phyloP scores from a whole-genome alignment of 2,888 invertebrate species.

The Ashinkailepas kermadecensis region DNA sequence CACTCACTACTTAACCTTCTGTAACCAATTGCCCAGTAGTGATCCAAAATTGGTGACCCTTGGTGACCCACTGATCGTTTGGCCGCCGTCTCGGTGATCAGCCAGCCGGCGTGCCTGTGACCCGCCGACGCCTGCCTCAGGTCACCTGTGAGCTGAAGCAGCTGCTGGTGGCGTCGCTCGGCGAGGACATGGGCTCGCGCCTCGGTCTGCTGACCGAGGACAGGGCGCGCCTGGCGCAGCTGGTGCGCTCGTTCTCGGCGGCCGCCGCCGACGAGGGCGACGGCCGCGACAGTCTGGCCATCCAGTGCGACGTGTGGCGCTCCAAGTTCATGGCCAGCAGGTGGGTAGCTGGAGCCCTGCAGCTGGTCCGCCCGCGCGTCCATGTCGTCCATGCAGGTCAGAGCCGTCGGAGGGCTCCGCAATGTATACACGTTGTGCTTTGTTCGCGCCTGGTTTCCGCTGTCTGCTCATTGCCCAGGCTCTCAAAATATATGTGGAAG shows the following conservation, averaged over 20 bases:
- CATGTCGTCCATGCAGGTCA: background rate
- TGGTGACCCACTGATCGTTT: no score
- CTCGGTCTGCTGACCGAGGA: constrained; percentile 88
- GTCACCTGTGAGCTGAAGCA: constrained; percentile 88
- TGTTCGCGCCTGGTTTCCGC: background rate
- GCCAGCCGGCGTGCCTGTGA: no score
- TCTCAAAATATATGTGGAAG: background rate
- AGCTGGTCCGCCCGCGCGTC: background rate
- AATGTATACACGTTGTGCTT: no score
- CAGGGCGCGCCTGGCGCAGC: constrained; percentile 72
- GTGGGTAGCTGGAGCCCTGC: constrained; percentile 43
- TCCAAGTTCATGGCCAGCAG: constrained; percentile 92
- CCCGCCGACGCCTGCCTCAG: constrained; percentile 42
- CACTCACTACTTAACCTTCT: no score
- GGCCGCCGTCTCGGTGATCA: no score
- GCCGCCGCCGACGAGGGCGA: constrained; percentile 57
- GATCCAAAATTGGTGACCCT: no score
- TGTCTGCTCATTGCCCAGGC: background rate
- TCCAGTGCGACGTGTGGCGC: constrained; percentile 93
- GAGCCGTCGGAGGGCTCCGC: background rate
- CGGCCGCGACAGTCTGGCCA: constrained; percentile 84
- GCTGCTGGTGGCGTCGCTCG: constrained; percentile 86
- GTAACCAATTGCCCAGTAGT: no score
- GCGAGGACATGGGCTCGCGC: constrained; percentile 81
- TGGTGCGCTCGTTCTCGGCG: constrained; percentile 33